Evolutionary conservation across 2,888 invertebrate genomes (phyloP), one percentile per base, ranked within the genome.

Genomic region (Miltochrista miniata): DNA sequence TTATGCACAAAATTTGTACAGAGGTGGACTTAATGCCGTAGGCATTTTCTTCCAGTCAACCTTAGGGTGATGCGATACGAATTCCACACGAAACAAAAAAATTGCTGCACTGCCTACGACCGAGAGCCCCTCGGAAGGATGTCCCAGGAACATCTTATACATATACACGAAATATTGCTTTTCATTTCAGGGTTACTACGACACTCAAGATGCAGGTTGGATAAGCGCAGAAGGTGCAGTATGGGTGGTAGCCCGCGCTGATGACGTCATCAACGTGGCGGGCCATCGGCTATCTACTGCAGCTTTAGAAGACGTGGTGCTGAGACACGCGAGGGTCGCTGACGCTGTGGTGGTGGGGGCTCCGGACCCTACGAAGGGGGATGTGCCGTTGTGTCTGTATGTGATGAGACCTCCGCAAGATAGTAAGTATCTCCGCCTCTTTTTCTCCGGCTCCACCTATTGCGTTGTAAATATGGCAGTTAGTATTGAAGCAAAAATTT

Each of bases 231-330:
- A 95, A 61, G 97, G 97, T 0, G 96, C 96, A 48, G 93, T 98
- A 1, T 97, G 95, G 85, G 97, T 98, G 11, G 96, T 97, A 45
- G 96, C 98, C 0, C 92, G 98, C 31, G 97, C 97, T 54, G 98
- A 98, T 86, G 98, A 98, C 83, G 96, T 98, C 54, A 98, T 98
- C 70, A 98, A 98, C 80, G 98, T 98, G 0, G 97, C 98, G 0
- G 98, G 98, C 0, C 98, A 98, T 81, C 92, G 98, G 45, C 92
- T 98, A 37, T 97, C 98, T 0, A 97, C 98, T 0, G 95, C 96
- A 0, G 96, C 97, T 0, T 83, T 98, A 3, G 98, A 98, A 81
- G 98, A 98, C 81, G 97, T 98, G 0, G 95, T 98, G 10, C 83
- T 98, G 37, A 93, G 96, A n/a, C 97, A 98, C 89, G 95, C 95